Conservation (phyloP, 2,113 vertebrate genomes). For the Rhynchomys soricoides region DNA sequence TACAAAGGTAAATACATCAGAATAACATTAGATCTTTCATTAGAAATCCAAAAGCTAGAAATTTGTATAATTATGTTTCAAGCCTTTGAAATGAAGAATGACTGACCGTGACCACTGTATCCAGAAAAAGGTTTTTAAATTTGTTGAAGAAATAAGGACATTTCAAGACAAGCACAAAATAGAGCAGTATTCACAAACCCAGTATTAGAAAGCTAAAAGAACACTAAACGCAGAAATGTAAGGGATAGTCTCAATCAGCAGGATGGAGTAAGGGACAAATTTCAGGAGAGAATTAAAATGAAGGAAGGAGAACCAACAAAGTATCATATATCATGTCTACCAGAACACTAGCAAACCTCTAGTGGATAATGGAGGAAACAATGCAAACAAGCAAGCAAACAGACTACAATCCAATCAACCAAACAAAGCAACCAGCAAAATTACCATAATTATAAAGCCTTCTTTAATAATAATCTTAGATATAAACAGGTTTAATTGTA, state of each 20-base stretch:
- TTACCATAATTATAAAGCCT: not conserved
- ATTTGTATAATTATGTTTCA: not conserved
- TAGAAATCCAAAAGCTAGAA: not conserved
- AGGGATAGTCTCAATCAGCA: not conserved
- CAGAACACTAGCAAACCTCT: no score
- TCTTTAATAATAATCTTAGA: not conserved
- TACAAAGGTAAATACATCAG: not conserved
- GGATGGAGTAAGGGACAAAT: not conserved
- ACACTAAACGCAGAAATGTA: not conserved
- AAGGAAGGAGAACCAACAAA: not conserved
- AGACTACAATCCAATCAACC: not conserved
- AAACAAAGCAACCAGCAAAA: not conserved
- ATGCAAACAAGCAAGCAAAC: no score
- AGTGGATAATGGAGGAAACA: not conserved
- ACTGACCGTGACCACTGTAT: not conserved
- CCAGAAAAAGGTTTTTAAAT: not conserved
- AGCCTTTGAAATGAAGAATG: not conserved
- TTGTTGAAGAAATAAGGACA: not conserved
- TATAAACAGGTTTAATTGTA: not conserved
- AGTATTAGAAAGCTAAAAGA: not conserved
- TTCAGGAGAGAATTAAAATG: not conserved
- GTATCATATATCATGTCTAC: not conserved
- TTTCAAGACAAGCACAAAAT: not conserved
- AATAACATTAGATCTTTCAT: not conserved
- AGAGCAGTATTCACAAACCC: not conserved